Evolutionary conservation across 2,113 vertebrate species (phyloP).

Genomic region (Oryctolagus cuniculus): mOryCun1.1 NC_091437.1:42945001-42945500

Average conservation of each 20-base stretch:
- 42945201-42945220: no score
- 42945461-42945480: no score
- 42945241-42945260: no score
- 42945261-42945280: no score
- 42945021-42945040: not conserved
- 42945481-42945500: not conserved
- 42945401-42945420: accelerated
- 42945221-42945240: no score
- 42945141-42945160: no score
- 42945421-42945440: not conserved
- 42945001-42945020: not conserved
- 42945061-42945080: not conserved
- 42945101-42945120: no score
- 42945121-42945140: no score
- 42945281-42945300: no score
- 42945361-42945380: not conserved
- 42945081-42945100: not conserved
- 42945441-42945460: not conserved
- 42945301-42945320: not conserved
- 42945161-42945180: no score
- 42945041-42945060: not conserved
- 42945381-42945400: not conserved
- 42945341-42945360: not conserved
- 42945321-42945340: not conserved
- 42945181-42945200: no score